Percentiles rank a stretch among this genome's conserved stretches.
Conservation (phyloP, 2,888 invertebrate genomes). For the Thysanoteuthis rhombus region DNA sequence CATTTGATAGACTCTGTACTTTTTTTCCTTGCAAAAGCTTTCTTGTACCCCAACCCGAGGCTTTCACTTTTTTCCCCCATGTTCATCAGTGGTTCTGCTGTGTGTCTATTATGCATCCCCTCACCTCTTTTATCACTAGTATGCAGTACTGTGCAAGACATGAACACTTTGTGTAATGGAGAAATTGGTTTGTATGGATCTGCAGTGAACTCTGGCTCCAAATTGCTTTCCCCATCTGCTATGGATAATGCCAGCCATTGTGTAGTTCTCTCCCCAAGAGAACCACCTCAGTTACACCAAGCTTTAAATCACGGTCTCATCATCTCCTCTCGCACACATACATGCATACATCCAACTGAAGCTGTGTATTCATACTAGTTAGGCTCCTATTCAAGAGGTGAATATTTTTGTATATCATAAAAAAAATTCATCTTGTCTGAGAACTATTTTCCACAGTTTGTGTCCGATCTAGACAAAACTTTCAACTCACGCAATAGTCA, state of each 20-base stretch:
- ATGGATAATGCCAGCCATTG: not conserved
- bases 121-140: not conserved
- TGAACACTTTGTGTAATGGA: not conserved
- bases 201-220: not conserved
- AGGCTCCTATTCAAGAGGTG: not conserved
- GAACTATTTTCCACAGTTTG: not conserved
- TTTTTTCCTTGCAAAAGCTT: not conserved
- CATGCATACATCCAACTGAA: not conserved
- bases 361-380: not conserved
- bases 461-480: not conserved
- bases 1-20: not conserved
- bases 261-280: not conserved
- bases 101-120: not conserved
- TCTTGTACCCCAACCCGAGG: not conserved
- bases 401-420: not conserved
- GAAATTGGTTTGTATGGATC: constrained; percentile 12
- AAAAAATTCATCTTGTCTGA: not conserved
- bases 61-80: not conserved
- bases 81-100: not conserved
- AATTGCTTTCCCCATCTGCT: not conserved
- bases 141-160: not conserved
- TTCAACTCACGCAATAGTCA: not conserved
- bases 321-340: not conserved
- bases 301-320: not conserved
- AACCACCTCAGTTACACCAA: not conserved